Evolutionary conservation across 1,140 invertebrate species (phyloP).

Genomic region (Notospermus geniculatus): DNA sequence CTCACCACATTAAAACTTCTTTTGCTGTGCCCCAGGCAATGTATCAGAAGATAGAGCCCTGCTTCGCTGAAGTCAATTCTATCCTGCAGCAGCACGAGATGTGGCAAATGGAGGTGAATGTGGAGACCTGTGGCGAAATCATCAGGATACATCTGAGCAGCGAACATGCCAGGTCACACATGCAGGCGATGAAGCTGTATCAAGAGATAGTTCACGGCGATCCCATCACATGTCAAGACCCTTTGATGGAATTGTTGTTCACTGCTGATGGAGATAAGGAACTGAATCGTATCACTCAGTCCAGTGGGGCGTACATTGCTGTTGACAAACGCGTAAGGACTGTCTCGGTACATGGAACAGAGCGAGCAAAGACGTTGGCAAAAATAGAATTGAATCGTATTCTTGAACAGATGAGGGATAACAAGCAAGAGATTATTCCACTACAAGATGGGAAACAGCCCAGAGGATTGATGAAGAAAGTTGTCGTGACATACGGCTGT

Average conservation of each 20-base stretch:
- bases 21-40: no score
- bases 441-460: slow-evolving; percentile 24
- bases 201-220: slow-evolving; percentile 24
- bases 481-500: slow-evolving; percentile 22
- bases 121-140: background rate
- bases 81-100: no score
- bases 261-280: slow-evolving; percentile 24
- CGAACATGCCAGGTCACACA: slow-evolving; percentile 4
- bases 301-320: slow-evolving; percentile 24
- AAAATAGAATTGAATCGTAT: slow-evolving; percentile 26
- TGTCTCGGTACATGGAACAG: slow-evolving; percentile 31
- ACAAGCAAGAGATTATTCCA: slow-evolving; percentile 26
- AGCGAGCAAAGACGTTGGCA: slow-evolving; percentile 13
- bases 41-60: no score
- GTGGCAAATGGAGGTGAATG: background rate
- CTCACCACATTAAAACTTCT: no score
- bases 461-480: slow-evolving; percentile 30
- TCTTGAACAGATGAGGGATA: slow-evolving; percentile 12
- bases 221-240: slow-evolving; percentile 22
- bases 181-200: background rate
- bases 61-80: no score
- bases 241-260: slow-evolving; percentile 22
- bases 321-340: slow-evolving; percentile 29
- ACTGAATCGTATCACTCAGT: slow-evolving; percentile 24
- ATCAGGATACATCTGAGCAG: background rate